These are phyloP conservation scores for Semicossyphus pulcher DNA, from an alignment of 2,113 vertebrate species.

Conservation along the genomic window DNA sequence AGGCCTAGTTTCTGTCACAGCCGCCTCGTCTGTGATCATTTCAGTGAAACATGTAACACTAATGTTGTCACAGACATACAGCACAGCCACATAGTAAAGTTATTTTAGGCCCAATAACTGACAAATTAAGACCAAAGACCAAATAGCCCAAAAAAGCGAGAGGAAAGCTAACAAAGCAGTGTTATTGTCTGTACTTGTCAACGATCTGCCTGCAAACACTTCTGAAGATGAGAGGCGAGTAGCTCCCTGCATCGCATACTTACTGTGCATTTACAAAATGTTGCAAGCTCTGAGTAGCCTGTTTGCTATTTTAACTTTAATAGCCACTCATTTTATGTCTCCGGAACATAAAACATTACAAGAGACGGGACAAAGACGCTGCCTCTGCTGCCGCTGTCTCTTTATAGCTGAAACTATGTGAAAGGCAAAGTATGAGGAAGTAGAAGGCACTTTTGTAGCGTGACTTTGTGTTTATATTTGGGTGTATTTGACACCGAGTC, in stretches of 20 bases:
- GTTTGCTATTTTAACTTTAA: slow-evolving; percentile 55
- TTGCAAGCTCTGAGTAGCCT: slow-evolving; percentile 34
- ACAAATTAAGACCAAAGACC: slow-evolving; percentile 76
- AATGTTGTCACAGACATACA: slow-evolving; percentile 67
- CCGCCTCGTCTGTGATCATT: slow-evolving; percentile 67
- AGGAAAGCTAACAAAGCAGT: slow-evolving; percentile 49
- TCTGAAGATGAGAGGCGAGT: slow-evolving; percentile 62
- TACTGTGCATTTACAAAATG: slow-evolving; percentile 57
- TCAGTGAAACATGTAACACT: slow-evolving; percentile 65
- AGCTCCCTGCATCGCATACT: slow-evolving; percentile 51
- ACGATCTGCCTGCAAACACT: slow-evolving; percentile 48
- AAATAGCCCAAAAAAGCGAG: slow-evolving; percentile 47
- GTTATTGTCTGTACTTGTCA: slow-evolving; percentile 64
- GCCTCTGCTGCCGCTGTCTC: slow-evolving; percentile 1
- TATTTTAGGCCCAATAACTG: slow-evolving; percentile 72
- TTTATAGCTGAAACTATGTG: slow-evolving; percentile 33
- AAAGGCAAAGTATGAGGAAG: slow-evolving; percentile 12
- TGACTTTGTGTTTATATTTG: slow-evolving; percentile 1
- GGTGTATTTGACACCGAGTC: background rate
- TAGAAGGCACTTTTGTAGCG: slow-evolving; percentile 1
- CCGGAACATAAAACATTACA: slow-evolving; percentile 47
- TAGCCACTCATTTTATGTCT: slow-evolving; percentile 32
- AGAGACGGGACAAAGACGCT: slow-evolving; percentile 11
- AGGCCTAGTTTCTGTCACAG: slow-evolving; percentile 53
- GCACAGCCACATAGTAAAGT: slow-evolving; percentile 50